These are phyloP conservation scores for Hedya salicella DNA, from an alignment of 2,888 invertebrate species.

Conservation along the genomic window DNA sequence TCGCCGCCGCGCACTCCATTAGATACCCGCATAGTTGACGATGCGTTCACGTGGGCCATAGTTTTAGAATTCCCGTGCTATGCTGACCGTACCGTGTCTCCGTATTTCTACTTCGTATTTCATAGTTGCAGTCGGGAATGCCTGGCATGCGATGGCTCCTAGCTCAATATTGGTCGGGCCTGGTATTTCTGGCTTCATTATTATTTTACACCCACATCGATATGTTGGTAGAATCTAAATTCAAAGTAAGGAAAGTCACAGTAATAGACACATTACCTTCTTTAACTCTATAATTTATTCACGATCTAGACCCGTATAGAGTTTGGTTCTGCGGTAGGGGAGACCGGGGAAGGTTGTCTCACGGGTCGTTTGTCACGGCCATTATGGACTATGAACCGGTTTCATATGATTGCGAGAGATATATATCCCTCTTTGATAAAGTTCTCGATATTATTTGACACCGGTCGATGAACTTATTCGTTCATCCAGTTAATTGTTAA, in stretches of 20 bases:
- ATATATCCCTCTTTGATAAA: too few species aligned
- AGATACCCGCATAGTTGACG: constrained; percentile 33
- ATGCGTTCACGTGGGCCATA: constrained; percentile 47
- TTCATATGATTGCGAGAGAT: too few species aligned
- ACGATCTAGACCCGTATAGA: background rate
- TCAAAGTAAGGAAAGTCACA: too few species aligned
- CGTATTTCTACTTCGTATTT: constrained; percentile 68
- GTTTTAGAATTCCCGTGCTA: constrained; percentile 64
- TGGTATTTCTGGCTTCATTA: constrained; percentile 71
- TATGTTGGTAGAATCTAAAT: constrained; percentile 17
- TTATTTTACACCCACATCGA: constrained; percentile 59
- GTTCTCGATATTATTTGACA: too few species aligned
- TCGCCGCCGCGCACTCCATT: constrained; percentile 23
- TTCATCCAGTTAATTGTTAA: too few species aligned
- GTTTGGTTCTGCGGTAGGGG: too few species aligned
- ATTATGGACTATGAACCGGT: too few species aligned
- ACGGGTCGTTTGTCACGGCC: too few species aligned
- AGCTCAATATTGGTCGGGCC: constrained; percentile 66
- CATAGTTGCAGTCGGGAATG: constrained; percentile 67
- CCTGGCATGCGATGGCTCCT: constrained; percentile 62
- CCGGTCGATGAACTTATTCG: too few species aligned
- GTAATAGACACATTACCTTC: background rate
- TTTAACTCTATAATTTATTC: background rate
- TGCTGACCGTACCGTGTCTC: constrained; percentile 57
- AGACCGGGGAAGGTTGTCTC: too few species aligned